A percentile compares a stretch with the other conserved stretches of the same genome.
These are phyloP conservation scores for Lochmaea crataegi DNA, from an alignment of 2,888 invertebrate genomes.

Conservation along the genomic window DNA sequence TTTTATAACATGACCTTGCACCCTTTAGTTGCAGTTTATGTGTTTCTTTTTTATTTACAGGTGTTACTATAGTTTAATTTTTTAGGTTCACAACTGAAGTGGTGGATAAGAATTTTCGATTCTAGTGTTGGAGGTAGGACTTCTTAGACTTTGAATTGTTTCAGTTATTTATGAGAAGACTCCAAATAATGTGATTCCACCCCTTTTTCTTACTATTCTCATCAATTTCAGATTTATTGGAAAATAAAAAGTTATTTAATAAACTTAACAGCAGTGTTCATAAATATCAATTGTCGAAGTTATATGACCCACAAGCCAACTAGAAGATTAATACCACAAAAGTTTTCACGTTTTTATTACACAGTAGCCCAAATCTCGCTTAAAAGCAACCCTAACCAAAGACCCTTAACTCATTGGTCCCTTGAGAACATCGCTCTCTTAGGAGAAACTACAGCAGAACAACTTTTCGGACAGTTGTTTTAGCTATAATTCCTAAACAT, in stretches of 20 bases:
- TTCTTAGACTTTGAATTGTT: no score
- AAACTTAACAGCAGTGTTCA: background rate
- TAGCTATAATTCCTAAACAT: conserved; percentile 17
- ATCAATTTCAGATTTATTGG: background rate
- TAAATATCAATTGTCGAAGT: background rate
- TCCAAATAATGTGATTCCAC: no score
- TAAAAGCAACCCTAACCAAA: conserved; percentile 14
- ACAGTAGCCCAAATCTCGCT: conserved; percentile 3
- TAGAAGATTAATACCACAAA: conserved; percentile 10
- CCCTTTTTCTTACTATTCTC: no score
- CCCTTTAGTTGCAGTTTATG: no score
- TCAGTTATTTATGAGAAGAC: no score
- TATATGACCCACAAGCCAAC: background rate
- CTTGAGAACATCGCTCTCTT: conserved; percentile 10
- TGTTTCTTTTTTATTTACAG: no score
- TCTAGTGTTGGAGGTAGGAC: no score
- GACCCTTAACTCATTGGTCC: conserved; percentile 20
- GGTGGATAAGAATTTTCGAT: no score
- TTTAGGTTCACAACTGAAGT: no score
- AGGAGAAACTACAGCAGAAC: conserved; percentile 12
- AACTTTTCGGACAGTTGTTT: conserved; percentile 17
- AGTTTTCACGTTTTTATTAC: conserved; percentile 11
- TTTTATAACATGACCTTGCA: no score
- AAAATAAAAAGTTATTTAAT: background rate
- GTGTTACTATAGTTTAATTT: no score